Conservation (phyloP, 2,797 vertebrate genomes). For the Taenioides sp. region DNA sequence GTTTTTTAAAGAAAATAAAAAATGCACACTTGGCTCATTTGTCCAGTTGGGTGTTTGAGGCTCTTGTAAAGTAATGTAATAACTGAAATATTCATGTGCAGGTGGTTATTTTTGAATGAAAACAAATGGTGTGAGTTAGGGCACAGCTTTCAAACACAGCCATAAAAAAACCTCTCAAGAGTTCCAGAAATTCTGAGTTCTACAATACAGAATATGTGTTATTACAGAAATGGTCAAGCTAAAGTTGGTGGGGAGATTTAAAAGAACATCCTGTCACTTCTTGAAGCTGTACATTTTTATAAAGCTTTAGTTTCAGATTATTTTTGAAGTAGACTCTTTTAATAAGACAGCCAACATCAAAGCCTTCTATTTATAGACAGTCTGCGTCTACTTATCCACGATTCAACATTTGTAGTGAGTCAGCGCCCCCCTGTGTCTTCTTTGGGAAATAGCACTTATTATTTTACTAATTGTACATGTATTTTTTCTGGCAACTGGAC, state of each 20-base stretch:
- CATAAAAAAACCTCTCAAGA: neutral
- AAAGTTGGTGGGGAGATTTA: constrained; percentile 6
- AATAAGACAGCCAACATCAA: constrained; percentile 38
- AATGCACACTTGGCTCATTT: constrained; percentile 80
- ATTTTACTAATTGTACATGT: neutral
- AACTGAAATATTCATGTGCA: neutral
- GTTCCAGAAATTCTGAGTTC: neutral
- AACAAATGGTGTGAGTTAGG: neutral
- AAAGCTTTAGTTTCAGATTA: constrained; percentile 15
- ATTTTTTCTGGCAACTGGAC: neutral
- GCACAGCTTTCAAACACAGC: neutral
- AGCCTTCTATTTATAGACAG: constrained; percentile 30
- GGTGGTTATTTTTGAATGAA: neutral
- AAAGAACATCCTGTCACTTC: constrained; percentile 11
- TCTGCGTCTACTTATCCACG: neutral
- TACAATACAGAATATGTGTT: neutral
- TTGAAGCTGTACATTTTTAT: neutral
- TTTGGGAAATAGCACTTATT: neutral
- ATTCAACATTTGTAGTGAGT: constrained; percentile 18
- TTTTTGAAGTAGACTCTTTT: constrained; percentile 20
- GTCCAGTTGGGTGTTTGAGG: constrained; percentile 51
- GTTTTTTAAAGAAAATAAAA: constrained; percentile 80
- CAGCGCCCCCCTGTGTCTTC: constrained; percentile 52
- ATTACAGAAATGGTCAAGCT: neutral
- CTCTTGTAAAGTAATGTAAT: neutral